Percentiles rank a stretch among this genome's conserved stretches.
These are phyloP conservation scores for Drosophila neotestacea DNA, from an alignment of 2,888 invertebrate species.

Conservation along the genomic window DNA sequence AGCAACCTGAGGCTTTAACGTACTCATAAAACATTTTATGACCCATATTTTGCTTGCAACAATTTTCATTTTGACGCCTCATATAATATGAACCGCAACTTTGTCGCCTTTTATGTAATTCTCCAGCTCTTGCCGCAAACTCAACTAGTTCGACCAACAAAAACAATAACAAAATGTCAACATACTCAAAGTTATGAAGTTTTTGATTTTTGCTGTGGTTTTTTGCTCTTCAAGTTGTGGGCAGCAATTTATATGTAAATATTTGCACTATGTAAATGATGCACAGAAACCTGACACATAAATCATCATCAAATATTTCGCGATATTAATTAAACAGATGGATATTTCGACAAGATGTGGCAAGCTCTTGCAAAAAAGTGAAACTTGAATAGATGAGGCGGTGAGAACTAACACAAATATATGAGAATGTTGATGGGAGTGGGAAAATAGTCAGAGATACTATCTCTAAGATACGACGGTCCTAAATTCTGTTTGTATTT, in stretches of 20 bases:
- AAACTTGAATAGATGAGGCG: conserved; percentile 34
- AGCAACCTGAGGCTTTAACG: conserved; percentile 14
- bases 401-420: conserved; percentile 15
- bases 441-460: background rate
- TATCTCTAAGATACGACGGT: background rate
- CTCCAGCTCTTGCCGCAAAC: conserved; percentile 4
- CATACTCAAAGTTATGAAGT: conserved; percentile 23
- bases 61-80: conserved; percentile 45
- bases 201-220: conserved; percentile 1
- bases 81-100: conserved; percentile 20
- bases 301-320: conserved; percentile 40
- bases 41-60: conserved; percentile 34
- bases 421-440: background rate
- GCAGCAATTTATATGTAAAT: conserved; percentile 49
- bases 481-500: too few species aligned
- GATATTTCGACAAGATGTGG: conserved; percentile 31
- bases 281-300: conserved; percentile 32
- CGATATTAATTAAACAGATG: conserved; percentile 17
- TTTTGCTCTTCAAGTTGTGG: conserved; percentile 20
- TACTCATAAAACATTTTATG: conserved; percentile 58
- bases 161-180: conserved; percentile 37
- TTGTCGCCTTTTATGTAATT: conserved; percentile 45
- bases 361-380: conserved; percentile 28
- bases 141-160: conserved; percentile 31
- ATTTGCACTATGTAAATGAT: conserved; percentile 51